phyloP scores from a whole-genome alignment of 92 coral and sea anemone species.

The Nematostella vectensis region DNA sequence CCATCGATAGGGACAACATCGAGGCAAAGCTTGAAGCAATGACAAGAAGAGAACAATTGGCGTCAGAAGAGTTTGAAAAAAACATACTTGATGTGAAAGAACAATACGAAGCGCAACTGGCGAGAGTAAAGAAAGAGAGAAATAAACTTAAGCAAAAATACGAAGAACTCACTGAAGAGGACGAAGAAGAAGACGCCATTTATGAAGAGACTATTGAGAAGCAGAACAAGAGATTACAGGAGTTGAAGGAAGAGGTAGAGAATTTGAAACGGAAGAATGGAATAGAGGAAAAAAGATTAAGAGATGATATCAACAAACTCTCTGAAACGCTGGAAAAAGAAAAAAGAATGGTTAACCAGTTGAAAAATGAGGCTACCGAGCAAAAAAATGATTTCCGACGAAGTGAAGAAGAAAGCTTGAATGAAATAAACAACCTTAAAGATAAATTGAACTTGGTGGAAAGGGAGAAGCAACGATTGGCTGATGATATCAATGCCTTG shows the following conservation, averaged over 20 bases:
- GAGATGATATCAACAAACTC: conserved; percentile 10
- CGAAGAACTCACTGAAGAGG: conserved; percentile 7
- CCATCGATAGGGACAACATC: conserved; percentile 22
- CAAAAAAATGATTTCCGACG: conserved; percentile 5
- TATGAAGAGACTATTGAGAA: conserved; percentile 8
- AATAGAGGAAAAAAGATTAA: conserved; percentile 12
- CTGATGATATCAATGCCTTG: background rate
- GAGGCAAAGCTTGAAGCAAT: conserved; percentile 23
- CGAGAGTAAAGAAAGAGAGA: conserved; percentile 8
- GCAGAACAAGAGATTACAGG: conserved; percentile 25
- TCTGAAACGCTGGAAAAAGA: conserved; percentile 5
- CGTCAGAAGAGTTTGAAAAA: conserved; percentile 39
- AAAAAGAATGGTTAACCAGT: background rate
- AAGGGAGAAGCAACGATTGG: background rate
- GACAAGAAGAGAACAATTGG: conserved; percentile 21
- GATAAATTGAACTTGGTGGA: conserved; percentile 13
- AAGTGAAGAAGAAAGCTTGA: conserved; percentile 2
- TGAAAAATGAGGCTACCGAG: background rate
- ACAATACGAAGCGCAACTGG: conserved; percentile 11
- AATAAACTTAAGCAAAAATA: conserved; percentile 6
- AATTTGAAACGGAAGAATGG: conserved; percentile 26
- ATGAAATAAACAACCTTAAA: conserved; percentile 10
- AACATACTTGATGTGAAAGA: conserved; percentile 24
- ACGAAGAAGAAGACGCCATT: background rate
- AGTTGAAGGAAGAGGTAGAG: conserved; percentile 11